These are phyloP conservation scores for Diachasma alloeum DNA, from an alignment of 1,140 invertebrate species.

Conservation along the genomic window DNA sequence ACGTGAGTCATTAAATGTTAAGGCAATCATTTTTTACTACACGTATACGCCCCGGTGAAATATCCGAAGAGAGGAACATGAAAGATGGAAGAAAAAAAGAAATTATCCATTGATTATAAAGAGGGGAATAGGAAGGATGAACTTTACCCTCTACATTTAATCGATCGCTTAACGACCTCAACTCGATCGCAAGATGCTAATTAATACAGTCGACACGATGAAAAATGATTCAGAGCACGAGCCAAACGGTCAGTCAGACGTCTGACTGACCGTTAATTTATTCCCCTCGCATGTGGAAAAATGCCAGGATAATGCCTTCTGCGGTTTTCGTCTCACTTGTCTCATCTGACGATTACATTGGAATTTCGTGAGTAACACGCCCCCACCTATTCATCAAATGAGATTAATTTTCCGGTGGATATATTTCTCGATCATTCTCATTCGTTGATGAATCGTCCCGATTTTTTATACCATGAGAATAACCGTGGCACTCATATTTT, in stretches of 20 bases:
- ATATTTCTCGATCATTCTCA: background rate
- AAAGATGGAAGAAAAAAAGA: slow-evolving; percentile 22
- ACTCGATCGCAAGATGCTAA: slow-evolving; percentile 44
- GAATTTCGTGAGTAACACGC: background rate
- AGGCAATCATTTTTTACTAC: slow-evolving; percentile 13
- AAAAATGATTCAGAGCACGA: slow-evolving; percentile 44
- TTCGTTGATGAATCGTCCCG: background rate
- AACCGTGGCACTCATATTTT: background rate
- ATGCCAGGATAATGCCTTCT: background rate
- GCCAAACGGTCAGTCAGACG: slow-evolving; percentile 2
- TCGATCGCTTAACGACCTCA: slow-evolving; percentile 50
- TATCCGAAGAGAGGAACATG: background rate
- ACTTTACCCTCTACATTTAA: slow-evolving; percentile 46
- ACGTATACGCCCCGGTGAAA: background rate
- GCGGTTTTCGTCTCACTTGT: background rate
- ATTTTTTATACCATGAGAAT: background rate
- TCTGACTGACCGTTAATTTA: slow-evolving; percentile 17
- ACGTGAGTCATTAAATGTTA: slow-evolving; percentile 12
- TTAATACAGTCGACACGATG: slow-evolving; percentile 47
- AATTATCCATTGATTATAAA: slow-evolving; percentile 36
- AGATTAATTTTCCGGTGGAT: background rate
- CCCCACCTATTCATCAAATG: background rate
- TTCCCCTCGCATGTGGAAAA: background rate
- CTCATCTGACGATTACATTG: background rate
- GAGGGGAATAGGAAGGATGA: slow-evolving; percentile 28